A percentile compares a stretch with the other conserved stretches of the same genome.
Conservation (phyloP, 2,797 vertebrate genomes). For the Sibirionetta formosa region DNA sequence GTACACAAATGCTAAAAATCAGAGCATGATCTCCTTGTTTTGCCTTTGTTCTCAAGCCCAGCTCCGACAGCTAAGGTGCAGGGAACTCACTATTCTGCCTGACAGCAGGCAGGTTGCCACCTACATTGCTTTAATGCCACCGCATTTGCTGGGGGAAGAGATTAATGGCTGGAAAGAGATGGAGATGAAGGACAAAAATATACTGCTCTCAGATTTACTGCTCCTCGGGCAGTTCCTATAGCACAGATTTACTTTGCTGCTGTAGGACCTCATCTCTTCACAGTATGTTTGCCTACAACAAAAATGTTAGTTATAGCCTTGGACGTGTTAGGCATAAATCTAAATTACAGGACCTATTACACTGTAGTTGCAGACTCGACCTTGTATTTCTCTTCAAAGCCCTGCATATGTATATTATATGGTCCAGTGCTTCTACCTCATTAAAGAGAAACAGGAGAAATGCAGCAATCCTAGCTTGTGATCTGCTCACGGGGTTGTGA, state of each 20-base stretch:
- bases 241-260: neutral
- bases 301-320: neutral
- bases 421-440: neutral
- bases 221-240: neutral
- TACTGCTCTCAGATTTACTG: neutral
- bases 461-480: neutral
- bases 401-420: neutral
- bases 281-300: neutral
- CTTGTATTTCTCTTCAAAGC: conserved; percentile 27
- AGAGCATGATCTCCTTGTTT: rapidly evolving
- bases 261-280: neutral
- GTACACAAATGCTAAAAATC: neutral
- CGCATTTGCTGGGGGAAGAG: neutral
- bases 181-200: neutral
- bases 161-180: neutral
- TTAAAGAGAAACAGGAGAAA: neutral
- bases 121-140: neutral
- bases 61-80: neutral
- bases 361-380: neutral
- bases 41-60: neutral
- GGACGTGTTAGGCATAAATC: neutral
- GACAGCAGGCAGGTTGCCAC: neutral
- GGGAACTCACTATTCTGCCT: neutral
- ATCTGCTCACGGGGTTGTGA: neutral
- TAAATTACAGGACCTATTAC: neutral